phyloP scores from a whole-genome alignment of 2,888 invertebrate genomes.

The Drosophila kanekoi region DNA sequence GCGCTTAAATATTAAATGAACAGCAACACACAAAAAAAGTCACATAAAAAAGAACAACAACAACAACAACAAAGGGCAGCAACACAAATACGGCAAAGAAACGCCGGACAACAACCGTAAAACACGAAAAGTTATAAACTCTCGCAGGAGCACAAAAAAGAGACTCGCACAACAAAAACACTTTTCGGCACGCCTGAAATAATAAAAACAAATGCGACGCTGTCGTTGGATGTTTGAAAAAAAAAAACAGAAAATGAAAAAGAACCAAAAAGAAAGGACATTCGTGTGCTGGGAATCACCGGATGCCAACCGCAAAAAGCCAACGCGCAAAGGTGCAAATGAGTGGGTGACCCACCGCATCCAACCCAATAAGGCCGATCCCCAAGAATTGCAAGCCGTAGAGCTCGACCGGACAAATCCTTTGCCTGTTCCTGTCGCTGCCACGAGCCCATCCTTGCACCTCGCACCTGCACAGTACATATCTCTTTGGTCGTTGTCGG shows the following conservation, averaged over 20 bases:
- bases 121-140: conserved; percentile 80
- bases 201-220: conserved; percentile 76
- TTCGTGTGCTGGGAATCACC: conserved; percentile 66
- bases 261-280: conserved; percentile 46
- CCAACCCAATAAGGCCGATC: conserved; percentile 1
- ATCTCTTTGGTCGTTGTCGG: conserved; percentile 52
- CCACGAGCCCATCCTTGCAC: conserved; percentile 15
- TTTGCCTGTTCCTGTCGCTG: conserved; percentile 12
- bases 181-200: conserved; percentile 77
- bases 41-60: conserved; percentile 19
- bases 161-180: conserved; percentile 66
- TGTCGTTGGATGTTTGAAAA: conserved; percentile 29
- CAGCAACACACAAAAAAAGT: conserved; percentile 43
- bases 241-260: conserved; percentile 16
- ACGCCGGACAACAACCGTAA: conserved; percentile 74
- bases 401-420: conserved; percentile 33
- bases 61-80: conserved; percentile 23
- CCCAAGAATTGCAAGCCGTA: conserved; percentile 24
- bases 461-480: conserved; percentile 67
- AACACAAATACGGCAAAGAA: conserved; percentile 47
- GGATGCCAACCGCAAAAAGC: conserved; percentile 68
- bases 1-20: conserved; percentile 83
- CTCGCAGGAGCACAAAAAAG: conserved; percentile 62
- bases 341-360: conserved; percentile 45
- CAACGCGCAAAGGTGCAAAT: conserved; percentile 80